Conservation (phyloP, 2,797 vertebrate genomes). For the Crenichthys baileyi region DNA sequence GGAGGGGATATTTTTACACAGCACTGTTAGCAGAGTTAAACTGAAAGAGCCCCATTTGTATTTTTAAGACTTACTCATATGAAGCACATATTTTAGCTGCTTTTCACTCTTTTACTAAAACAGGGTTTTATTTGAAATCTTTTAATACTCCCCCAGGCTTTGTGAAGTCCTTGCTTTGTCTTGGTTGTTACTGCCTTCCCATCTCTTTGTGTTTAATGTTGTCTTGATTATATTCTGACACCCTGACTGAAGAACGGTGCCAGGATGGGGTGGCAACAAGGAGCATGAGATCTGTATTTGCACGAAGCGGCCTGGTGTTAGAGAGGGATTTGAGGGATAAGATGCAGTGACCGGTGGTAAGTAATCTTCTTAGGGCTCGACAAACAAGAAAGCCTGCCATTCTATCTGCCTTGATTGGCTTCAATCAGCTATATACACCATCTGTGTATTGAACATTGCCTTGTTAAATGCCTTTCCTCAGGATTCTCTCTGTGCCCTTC, state of each 20-base stretch:
- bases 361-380: slow-evolving; percentile 70
- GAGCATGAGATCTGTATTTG: slow-evolving; percentile 61
- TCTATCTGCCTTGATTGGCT: slow-evolving; percentile 48
- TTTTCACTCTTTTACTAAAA: slow-evolving; percentile 1
- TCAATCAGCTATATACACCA: slow-evolving; percentile 44
- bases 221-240: slow-evolving; percentile 53
- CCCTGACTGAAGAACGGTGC: slow-evolving; percentile 29
- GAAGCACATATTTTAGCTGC: background rate
- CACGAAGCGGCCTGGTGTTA: slow-evolving; percentile 54
- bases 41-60: background rate
- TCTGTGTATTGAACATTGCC: slow-evolving; percentile 43
- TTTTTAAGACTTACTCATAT: background rate
- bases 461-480: slow-evolving; percentile 48
- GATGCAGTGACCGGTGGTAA: slow-evolving; percentile 56
- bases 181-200: slow-evolving; percentile 32
- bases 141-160: slow-evolving; percentile 18
- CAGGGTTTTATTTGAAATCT: slow-evolving; percentile 20
- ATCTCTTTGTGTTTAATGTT: slow-evolving; percentile 40
- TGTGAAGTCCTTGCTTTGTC: slow-evolving; percentile 33
- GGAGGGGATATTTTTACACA: background rate
- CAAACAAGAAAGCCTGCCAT: slow-evolving; percentile 58
- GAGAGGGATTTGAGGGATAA: slow-evolving; percentile 64
- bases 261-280: slow-evolving; percentile 38
- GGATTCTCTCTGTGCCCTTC: slow-evolving; percentile 3
- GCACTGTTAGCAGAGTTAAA: background rate